Evolutionary conservation across 2,888 invertebrate genomes (phyloP).

Genomic region (Copidosoma aretas): DNA sequence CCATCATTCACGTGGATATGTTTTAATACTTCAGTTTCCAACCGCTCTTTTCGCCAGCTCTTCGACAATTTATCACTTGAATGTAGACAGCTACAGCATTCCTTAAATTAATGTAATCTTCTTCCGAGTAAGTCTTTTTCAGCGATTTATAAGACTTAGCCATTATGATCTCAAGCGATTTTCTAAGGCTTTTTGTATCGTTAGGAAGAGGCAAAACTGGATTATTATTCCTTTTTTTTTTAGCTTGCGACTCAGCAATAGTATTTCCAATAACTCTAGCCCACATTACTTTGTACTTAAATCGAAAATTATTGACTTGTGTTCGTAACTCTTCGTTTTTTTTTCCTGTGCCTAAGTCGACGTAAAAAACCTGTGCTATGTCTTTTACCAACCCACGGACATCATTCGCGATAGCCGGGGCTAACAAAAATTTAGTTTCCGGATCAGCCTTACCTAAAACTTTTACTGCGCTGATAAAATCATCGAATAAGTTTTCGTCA

Average conservation of each 20-base stretch:
- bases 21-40: no score
- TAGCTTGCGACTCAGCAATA: constrained; percentile 21
- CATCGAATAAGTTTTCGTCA: constrained; percentile 4
- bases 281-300: neutral
- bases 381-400: neutral
- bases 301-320: neutral
- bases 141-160: neutral
- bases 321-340: neutral
- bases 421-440: neutral
- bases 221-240: constrained; percentile 11
- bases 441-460: constrained; percentile 6
- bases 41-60: constrained; percentile 29
- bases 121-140: neutral
- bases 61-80: constrained; percentile 31
- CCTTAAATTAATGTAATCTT: constrained; percentile 15
- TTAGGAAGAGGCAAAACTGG: constrained; percentile 14
- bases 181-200: constrained; percentile 14
- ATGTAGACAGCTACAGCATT: constrained; percentile 11
- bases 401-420: constrained; percentile 7
- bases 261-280: constrained; percentile 12
- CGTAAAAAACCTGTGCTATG: neutral
- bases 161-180: constrained; percentile 11
- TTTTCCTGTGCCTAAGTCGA: neutral
- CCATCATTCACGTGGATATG: no score
- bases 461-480: neutral